Base-by-base conservation (phyloP, 2,113 vertebrate genomes). In the Hystrix brachyura region DNA sequence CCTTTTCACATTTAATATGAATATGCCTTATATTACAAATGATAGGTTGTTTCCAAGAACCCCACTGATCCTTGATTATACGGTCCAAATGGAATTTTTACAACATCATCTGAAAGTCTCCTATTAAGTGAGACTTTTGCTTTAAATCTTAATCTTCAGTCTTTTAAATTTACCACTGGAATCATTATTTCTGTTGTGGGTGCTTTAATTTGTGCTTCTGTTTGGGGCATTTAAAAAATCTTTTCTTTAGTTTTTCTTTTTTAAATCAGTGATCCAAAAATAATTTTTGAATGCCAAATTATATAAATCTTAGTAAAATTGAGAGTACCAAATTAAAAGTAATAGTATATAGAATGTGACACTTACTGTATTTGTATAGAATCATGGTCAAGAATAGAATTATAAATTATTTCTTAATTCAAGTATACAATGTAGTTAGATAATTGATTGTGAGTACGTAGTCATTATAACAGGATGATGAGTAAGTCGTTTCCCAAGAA, bases 271-370 rank as follows among this genome's bases (percentile, higher is more conserved):
- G 69, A 81, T 97, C 98, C 88, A n/a, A 78, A 38, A 96, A 94
- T 95, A 87, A 17, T 91, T 95, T 95, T 97, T 92, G 71, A 82
- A 90, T 90, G 48, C 38, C 97, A 92, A 94, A 96, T 95, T 95
- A 72, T 72, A 92, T 43, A 95, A 94, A 90, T 89, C 55, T 65
- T 59, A 97, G 3, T 60, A 96, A 94, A 90, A 93, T 46, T 90
- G 72, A 34, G 62, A 96, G 82, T 81, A 90, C 84, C 86, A 94
- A 97, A 91, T 96, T 87, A 82, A 95, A 94, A 76, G 2, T 29
- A 80, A 2, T 82, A 90, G 90, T 97, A 88, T 91, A 80, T 60
- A 43, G 78, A 76, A 82, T 80, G 71, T 0, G 1, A 92, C 92
- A 80, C 86, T 94, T 96, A 60, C 64, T 4, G 3, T 93, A 25